These are phyloP conservation scores for Rhynchomys soricoides DNA, from an alignment of 2,113 vertebrate species.

Conservation along the genomic window DNA sequence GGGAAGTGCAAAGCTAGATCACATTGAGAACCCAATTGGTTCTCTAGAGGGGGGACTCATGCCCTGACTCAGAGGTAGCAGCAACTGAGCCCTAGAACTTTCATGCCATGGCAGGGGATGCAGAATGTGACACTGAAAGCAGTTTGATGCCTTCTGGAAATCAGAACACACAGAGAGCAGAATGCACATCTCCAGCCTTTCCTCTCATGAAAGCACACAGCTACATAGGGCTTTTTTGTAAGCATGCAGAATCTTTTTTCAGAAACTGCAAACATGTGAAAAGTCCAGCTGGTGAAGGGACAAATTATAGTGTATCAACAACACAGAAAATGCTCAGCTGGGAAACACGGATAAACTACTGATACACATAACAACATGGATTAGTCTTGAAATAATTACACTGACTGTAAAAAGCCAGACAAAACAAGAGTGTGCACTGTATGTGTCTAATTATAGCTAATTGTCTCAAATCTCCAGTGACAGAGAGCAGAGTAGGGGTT, in stretches of 20 bases:
- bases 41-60: neutral
- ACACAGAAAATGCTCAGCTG: neutral
- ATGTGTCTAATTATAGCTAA: neutral
- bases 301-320: neutral
- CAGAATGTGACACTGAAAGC: neutral
- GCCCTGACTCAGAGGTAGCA: no score
- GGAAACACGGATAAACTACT: neutral
- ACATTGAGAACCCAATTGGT: neutral
- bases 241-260: neutral
- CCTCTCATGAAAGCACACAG: neutral
- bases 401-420: neutral
- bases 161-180: neutral
- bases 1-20: neutral
- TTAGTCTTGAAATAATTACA: conserved; percentile 14
- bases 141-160: neutral
- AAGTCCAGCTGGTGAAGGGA: neutral
- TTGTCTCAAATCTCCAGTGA: neutral
- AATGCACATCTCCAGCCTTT: neutral
- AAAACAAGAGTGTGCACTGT: neutral
- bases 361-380: neutral
- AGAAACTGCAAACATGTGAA: neutral
- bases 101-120: no score
- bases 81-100: neutral
- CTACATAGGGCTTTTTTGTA: neutral
- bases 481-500: neutral